Percentiles rank a stretch among this genome's conserved stretches.
These are phyloP conservation scores for Cygnus atratus DNA, from an alignment of 2,113 vertebrate species.

Conservation along the genomic window DNA sequence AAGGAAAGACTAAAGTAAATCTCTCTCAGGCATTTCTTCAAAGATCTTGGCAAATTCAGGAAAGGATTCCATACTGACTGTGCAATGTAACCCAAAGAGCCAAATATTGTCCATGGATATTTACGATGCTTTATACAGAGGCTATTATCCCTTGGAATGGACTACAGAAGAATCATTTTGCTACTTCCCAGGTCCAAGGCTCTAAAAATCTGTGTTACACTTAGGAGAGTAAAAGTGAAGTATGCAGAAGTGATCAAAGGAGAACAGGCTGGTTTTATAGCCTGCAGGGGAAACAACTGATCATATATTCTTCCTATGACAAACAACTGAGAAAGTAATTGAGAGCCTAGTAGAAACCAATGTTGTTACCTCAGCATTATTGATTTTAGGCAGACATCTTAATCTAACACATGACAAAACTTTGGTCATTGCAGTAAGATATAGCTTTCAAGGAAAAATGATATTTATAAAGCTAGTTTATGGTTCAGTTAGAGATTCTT, in stretches of 20 bases:
- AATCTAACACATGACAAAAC: constrained; percentile 73
- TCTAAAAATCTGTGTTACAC: constrained; percentile 53
- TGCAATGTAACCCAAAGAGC: constrained; percentile 9
- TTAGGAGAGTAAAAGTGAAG: constrained; percentile 65
- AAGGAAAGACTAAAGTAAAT: background rate
- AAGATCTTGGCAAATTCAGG: background rate
- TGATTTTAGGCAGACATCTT: constrained; percentile 74
- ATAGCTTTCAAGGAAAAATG: constrained; percentile 66
- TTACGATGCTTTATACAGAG: constrained; percentile 56
- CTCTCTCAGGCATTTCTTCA: background rate
- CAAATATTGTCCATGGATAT: constrained; percentile 47
- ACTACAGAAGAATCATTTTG: constrained; percentile 58
- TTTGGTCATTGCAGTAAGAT: constrained; percentile 65
- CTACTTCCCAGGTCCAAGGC: constrained; percentile 38
- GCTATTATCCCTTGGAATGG: constrained; percentile 49
- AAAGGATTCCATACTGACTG: background rate
- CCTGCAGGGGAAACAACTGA: constrained; percentile 69
- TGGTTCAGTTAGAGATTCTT: constrained; percentile 55
- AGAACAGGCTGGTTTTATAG: constrained; percentile 63
- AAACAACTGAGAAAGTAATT: constrained; percentile 74
- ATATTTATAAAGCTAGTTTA: constrained; percentile 70
- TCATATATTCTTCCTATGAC: constrained; percentile 72
- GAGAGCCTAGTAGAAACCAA: constrained; percentile 69
- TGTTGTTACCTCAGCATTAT: constrained; percentile 75
- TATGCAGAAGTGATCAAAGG: constrained; percentile 74